Percentiles rank a stretch among this genome's conserved stretches.
These are phyloP conservation scores for Stenodema calcarata DNA, from an alignment of 2,888 invertebrate genomes.

Conservation along the genomic window DNA sequence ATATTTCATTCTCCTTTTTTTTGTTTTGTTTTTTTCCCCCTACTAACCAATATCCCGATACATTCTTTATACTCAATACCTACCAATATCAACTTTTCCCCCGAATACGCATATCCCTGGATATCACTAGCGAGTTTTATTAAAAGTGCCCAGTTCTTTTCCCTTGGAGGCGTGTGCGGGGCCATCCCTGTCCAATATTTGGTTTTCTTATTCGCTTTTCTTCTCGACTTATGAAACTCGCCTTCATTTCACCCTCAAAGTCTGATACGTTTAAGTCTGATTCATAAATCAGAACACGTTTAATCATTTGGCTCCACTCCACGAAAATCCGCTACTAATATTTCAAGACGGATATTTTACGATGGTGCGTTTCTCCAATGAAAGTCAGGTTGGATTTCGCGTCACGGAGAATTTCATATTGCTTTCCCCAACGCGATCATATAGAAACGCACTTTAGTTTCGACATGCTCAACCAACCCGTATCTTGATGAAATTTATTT, in stretches of 20 bases:
- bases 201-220: constrained; percentile 14
- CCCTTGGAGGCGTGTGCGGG: background rate
- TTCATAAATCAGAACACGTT: background rate
- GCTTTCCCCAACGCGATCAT: too few relatives aligned
- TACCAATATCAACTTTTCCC: constrained; percentile 44
- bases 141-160: constrained; percentile 34
- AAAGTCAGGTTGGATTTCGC: too few relatives aligned
- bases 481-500: too few relatives aligned
- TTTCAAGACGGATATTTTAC: background rate
- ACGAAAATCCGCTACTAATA: background rate
- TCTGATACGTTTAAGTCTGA: background rate
- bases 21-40: background rate
- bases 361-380: too few relatives aligned
- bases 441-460: too few relatives aligned
- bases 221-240: background rate
- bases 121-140: constrained; percentile 35
- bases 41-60: constrained; percentile 33
- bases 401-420: too few relatives aligned
- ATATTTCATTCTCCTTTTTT: constrained; percentile 26
- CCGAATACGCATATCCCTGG: constrained; percentile 27
- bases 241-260: background rate
- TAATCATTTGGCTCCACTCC: background rate
- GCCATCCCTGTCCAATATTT: constrained; percentile 27
- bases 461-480: too few relatives aligned
- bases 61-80: constrained; percentile 33